Percentiles rank a stretch among this genome's conserved stretches.
Evolutionary conservation across 2,888 invertebrate genomes (phyloP).

Genomic region (Hypolimnas misippus): DNA sequence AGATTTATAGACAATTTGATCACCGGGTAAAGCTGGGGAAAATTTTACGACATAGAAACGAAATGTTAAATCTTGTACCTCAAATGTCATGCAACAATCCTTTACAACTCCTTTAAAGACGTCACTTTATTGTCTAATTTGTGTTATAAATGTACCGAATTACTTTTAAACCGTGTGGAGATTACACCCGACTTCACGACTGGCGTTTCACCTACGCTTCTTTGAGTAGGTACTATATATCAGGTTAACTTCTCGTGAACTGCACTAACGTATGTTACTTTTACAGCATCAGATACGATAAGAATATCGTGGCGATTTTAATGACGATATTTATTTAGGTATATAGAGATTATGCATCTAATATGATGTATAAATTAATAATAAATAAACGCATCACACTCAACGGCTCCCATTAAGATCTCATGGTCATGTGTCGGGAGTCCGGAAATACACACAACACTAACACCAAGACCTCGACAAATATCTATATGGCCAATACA

Average conservation of each 20-base stretch:
- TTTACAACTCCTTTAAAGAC: neutral
- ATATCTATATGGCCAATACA: no score
- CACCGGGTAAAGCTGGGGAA: no score
- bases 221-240: constrained; percentile 67
- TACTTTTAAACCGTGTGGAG: constrained; percentile 30
- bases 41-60: no score
- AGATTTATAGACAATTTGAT: no score
- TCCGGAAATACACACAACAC: no score
- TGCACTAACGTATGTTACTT: constrained; percentile 59
- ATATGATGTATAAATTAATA: no score
- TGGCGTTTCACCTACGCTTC: constrained; percentile 62
- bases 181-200: constrained; percentile 45
- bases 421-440: no score
- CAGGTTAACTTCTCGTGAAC: constrained; percentile 73
- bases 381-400: no score
- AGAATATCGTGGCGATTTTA: neutral
- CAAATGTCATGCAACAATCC: neutral
- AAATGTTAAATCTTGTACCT: no score
- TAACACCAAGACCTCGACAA: no score
- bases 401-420: no score
- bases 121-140: constrained; percentile 35
- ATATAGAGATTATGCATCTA: no score
- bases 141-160: constrained; percentile 34
- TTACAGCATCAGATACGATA: constrained; percentile 54
- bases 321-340: constrained; percentile 7